Percentiles rank a stretch among this genome's conserved stretches.
These are phyloP conservation scores for Patella depressa DNA, from an alignment of 2,888 invertebrate genomes.

Conservation along the genomic window DNA sequence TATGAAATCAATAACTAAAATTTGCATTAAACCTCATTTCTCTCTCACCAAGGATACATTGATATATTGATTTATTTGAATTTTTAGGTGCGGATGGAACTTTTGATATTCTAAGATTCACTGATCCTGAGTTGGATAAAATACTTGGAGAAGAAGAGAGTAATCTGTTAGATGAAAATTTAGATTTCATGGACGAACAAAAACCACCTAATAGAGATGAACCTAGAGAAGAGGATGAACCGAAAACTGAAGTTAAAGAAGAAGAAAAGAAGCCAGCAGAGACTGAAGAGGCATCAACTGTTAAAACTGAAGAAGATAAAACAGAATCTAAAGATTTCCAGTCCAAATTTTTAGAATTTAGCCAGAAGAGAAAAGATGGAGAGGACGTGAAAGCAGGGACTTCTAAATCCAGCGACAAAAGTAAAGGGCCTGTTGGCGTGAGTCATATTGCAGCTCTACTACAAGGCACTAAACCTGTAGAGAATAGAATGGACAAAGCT, in stretches of 20 bases:
- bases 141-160: conserved; percentile 78
- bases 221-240: conserved; percentile 24
- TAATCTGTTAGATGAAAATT: conserved; percentile 85
- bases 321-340: conserved; percentile 58
- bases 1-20: too few relatives aligned
- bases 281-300: conserved; percentile 34
- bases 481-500: conserved; percentile 31
- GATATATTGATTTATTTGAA: neutral
- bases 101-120: conserved; percentile 96
- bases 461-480: conserved; percentile 42
- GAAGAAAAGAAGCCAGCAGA: conserved; percentile 24
- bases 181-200: conserved; percentile 74
- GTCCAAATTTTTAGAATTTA: conserved; percentile 69
- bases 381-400: conserved; percentile 27
- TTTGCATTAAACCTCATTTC: too few relatives aligned
- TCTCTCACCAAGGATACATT: neutral
- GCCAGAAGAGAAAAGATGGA: conserved; percentile 54
- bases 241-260: conserved; percentile 23
- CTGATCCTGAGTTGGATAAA: conserved; percentile 91
- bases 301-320: conserved; percentile 37
- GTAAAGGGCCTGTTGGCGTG: conserved; percentile 39
- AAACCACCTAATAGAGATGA: conserved; percentile 30
- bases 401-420: conserved; percentile 37
- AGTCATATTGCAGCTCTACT: conserved; percentile 59
- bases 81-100: conserved; percentile 74